Conservation (phyloP, 2,113 vertebrate genomes). For the Pseudopipra pipra region DNA sequence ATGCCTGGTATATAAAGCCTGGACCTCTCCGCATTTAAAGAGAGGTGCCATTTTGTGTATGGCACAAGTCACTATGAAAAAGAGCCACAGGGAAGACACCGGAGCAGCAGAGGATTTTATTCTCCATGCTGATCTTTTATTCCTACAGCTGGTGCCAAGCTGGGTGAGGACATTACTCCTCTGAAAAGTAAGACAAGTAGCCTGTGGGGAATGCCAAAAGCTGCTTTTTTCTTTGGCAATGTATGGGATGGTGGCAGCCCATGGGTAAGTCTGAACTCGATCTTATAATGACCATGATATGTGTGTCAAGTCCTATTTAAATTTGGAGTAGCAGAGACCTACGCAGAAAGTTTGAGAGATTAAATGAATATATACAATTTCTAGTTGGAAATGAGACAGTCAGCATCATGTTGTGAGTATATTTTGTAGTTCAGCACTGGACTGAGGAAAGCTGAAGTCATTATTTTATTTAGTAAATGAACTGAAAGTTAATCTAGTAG, state of each 20-base stretch:
- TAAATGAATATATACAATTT: background rate
- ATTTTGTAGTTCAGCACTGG: background rate
- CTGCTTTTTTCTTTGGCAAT: slow-evolving; percentile 69
- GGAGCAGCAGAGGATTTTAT: slow-evolving; percentile 65
- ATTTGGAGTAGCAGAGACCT: background rate
- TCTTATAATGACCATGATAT: slow-evolving; percentile 40
- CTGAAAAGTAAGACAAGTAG: slow-evolving; percentile 78
- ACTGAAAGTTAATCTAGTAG: background rate
- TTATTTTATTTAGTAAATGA: background rate
- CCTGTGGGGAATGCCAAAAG: slow-evolving; percentile 71
- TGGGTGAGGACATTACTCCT: slow-evolving; percentile 74
- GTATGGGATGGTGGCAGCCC: slow-evolving; percentile 72
- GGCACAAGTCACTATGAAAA: slow-evolving; percentile 68
- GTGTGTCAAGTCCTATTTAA: slow-evolving; percentile 35
- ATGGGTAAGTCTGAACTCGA: slow-evolving; percentile 82
- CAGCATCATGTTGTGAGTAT: background rate
- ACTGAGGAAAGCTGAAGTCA: background rate
- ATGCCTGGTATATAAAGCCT: slow-evolving; percentile 80
- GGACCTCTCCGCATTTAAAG: slow-evolving; percentile 73
- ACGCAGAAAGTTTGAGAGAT: slow-evolving; percentile 18
- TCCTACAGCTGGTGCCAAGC: slow-evolving; percentile 68
- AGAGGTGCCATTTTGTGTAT: slow-evolving; percentile 82
- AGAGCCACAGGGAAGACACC: slow-evolving; percentile 64
- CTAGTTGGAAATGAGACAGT: background rate
- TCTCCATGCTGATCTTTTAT: slow-evolving; percentile 65